Evolutionary conservation across 2,797 vertebrate genomes (phyloP).

Genomic region (Sparidentex hasta): DNA sequence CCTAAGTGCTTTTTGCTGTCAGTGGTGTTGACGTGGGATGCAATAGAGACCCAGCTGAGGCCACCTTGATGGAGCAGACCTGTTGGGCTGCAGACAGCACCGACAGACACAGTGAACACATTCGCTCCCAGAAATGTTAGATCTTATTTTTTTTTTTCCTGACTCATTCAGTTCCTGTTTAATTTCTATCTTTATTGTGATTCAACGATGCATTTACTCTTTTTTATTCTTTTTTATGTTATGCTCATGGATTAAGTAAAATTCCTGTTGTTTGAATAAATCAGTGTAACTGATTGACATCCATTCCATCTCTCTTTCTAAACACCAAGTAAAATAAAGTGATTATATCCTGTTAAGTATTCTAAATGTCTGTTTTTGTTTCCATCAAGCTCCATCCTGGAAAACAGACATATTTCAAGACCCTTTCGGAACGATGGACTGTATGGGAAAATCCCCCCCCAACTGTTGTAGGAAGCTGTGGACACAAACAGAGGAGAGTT

Average conservation of each 20-base stretch:
- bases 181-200: neutral
- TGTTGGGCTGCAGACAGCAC: conserved; percentile 52
- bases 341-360: conserved; percentile 34
- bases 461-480: conserved; percentile 73
- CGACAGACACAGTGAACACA: conserved; percentile 32
- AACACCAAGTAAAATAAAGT: conserved; percentile 24
- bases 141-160: neutral
- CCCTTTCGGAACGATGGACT: conserved; percentile 58
- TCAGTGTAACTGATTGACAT: conserved; percentile 11
- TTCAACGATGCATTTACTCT: neutral
- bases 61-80: conserved; percentile 75
- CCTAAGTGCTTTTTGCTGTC: conserved; percentile 83
- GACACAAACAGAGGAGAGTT: conserved; percentile 78
- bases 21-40: conserved; percentile 82
- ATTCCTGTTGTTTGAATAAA: neutral
- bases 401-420: conserved; percentile 73
- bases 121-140: conserved; percentile 23
- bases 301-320: conserved; percentile 4
- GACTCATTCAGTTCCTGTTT: neutral
- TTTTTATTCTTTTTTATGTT: neutral
- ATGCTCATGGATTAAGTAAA: neutral
- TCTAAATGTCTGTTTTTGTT: conserved; percentile 73
- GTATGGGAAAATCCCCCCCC: conserved; percentile 78
- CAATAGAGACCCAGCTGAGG: conserved; percentile 79
- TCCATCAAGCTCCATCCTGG: conserved; percentile 65